Evolutionary conservation across 2,113 vertebrate genomes (phyloP).

Genomic region (Sander lucioperca): DNA sequence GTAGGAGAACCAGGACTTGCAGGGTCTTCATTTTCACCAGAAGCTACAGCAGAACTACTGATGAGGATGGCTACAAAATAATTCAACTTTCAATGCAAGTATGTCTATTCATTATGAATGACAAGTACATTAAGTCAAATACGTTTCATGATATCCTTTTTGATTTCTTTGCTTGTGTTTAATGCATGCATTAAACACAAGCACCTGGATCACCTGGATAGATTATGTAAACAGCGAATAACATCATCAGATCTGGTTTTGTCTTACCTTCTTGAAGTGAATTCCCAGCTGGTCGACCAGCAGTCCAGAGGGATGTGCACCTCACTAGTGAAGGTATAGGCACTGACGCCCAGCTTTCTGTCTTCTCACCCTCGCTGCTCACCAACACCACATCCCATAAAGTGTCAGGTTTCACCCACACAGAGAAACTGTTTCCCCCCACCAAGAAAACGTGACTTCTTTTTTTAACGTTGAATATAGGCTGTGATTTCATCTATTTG

Average conservation of each 20-base stretch:
- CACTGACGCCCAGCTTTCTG: constrained; percentile 55
- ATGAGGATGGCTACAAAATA: not conserved
- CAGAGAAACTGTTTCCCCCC: not conserved
- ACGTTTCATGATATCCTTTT: not conserved
- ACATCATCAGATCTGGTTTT: not conserved
- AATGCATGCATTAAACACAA: not conserved
- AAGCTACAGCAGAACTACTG: constrained; percentile 11
- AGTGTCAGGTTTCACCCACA: constrained; percentile 71
- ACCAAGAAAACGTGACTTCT: not conserved
- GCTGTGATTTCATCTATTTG: not conserved
- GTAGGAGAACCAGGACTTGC: constrained; percentile 65
- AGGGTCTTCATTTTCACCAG: constrained; percentile 68
- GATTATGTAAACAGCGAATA: not conserved
- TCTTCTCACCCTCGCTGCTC: constrained; percentile 38
- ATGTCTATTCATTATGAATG: not conserved
- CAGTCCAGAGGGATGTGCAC: constrained; percentile 29
- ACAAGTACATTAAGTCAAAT: too few relatives aligned
- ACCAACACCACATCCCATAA: constrained; percentile 43
- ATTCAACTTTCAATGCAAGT: not conserved
- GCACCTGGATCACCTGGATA: too few relatives aligned
- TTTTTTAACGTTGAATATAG: constrained; percentile 6
- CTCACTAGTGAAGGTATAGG: constrained; percentile 25
- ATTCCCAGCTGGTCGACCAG: not conserved
- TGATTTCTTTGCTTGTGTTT: not conserved
- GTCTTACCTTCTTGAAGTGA: constrained; percentile 55